phyloP scores from a whole-genome alignment of 35 echinoderm and acorn worm genomes.

The Ophioderma brevispina region DNA sequence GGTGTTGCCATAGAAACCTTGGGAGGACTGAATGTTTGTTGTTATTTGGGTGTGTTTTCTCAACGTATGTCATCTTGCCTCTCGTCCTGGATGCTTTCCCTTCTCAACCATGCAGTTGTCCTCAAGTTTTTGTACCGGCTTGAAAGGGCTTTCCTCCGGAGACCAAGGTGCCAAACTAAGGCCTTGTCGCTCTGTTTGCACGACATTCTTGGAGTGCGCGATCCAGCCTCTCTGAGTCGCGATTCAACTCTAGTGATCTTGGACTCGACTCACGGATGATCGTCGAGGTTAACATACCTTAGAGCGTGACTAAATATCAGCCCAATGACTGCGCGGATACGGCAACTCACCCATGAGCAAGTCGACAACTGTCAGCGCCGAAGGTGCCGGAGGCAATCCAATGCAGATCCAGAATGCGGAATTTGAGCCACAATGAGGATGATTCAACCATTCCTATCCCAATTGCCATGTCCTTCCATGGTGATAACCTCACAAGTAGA shows the following conservation, averaged over 20 bases:
- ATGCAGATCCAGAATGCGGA: not conserved
- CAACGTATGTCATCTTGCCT: conserved; percentile 87
- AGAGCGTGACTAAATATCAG: conserved; percentile 77
- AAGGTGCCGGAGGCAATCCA: not conserved
- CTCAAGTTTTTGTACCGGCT: conserved; percentile 76
- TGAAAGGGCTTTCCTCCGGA: conserved; percentile 12
- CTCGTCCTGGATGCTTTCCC: conserved; percentile 69
- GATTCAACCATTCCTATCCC: not conserved
- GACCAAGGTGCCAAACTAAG: conserved; percentile 9
- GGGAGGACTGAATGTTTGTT: conserved; percentile 58
- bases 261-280: conserved; percentile 90
- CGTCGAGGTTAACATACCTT: conserved; percentile 87
- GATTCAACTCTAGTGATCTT: conserved; percentile 77
- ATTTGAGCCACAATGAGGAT: too few relatives aligned
- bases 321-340: conserved; percentile 71
- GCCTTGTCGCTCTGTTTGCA: conserved; percentile 67
- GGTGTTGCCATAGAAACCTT: conserved; percentile 86
- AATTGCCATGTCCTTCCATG: conserved; percentile 59
- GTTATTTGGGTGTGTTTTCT: conserved; percentile 59
- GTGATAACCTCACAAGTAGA: conserved; percentile 35
- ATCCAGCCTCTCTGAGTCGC: conserved; percentile 56
- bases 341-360: conserved; percentile 77
- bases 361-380: conserved; percentile 34
- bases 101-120: conserved; percentile 69
- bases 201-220: conserved; percentile 78